These are phyloP conservation scores for Todiramphus saurophagus DNA, from an alignment of 2,113 vertebrate genomes.

Conservation along the genomic window DNA sequence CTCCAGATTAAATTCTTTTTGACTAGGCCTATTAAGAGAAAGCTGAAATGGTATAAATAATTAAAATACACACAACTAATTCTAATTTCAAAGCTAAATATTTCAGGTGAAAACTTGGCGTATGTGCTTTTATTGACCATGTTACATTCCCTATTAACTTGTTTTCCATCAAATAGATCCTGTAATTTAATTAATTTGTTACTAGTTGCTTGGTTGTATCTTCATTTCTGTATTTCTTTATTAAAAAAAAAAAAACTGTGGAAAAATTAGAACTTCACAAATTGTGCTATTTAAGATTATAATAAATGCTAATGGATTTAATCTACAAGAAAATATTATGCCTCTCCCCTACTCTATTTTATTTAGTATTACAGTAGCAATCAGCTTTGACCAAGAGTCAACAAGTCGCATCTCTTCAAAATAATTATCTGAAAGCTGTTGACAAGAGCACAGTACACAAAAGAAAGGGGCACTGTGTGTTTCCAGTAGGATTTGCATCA, in stretches of 20 bases:
- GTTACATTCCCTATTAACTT: not conserved
- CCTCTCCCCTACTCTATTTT: not conserved
- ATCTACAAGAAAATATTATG: not conserved
- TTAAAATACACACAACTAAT: not conserved
- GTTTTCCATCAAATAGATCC: not conserved
- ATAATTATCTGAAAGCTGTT: not conserved
- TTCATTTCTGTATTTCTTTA: not conserved
- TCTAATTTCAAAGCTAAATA: not conserved
- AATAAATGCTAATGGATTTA: not conserved
- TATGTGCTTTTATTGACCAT: not conserved
- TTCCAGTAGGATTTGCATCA: not conserved
- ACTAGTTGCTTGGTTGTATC: not conserved
- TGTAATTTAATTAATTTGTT: not conserved
- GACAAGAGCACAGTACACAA: not conserved
- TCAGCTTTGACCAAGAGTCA: not conserved
- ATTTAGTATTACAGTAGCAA: not conserved
- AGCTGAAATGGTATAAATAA: not conserved
- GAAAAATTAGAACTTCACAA: not conserved
- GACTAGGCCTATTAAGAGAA: not conserved
- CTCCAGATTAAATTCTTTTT: not conserved
- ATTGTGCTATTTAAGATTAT: not conserved
- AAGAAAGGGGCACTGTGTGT: not conserved
- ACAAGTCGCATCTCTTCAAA: not conserved
- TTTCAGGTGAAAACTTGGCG: not conserved
- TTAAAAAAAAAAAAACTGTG: not conserved